Evolutionary conservation across 1,140 invertebrate genomes (phyloP).

Genomic region (Ooceraea biroi): DNA sequence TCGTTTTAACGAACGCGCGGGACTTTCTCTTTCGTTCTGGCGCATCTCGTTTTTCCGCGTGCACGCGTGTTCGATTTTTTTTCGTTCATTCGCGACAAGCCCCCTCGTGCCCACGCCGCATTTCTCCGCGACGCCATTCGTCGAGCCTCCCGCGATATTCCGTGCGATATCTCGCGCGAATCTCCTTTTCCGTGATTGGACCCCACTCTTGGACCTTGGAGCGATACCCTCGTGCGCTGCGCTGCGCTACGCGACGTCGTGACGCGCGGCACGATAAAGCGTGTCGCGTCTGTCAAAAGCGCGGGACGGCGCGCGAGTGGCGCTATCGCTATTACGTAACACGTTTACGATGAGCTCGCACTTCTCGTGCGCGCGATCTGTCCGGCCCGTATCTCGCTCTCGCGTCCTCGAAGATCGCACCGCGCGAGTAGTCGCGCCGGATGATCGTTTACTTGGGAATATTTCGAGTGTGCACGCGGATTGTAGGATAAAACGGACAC

Average conservation of each 20-base stretch:
- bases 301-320: neutral
- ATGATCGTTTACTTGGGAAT: neutral
- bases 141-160: too few relatives aligned
- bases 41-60: too few relatives aligned
- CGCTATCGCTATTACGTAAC: conserved; percentile 54
- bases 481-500: too few relatives aligned
- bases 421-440: neutral
- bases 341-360: conserved; percentile 40
- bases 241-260: neutral
- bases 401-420: neutral
- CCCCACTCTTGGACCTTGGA: conserved; percentile 25
- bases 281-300: conserved; percentile 1
- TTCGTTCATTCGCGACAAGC: too few relatives aligned
- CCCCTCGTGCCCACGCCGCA: too few relatives aligned
- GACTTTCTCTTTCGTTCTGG: neutral
- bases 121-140: too few relatives aligned
- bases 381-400: conserved; percentile 7
- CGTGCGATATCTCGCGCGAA: too few relatives aligned
- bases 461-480: neutral
- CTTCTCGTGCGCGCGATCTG: conserved; percentile 5
- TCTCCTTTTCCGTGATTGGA: neutral
- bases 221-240: neutral
- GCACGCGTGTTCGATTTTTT: too few relatives aligned
- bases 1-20: too few relatives aligned
- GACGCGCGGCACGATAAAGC: conserved; percentile 23